Base-by-base conservation (phyloP, 1,140 invertebrate species). In the Oncopeltus fasciatus region DNA sequence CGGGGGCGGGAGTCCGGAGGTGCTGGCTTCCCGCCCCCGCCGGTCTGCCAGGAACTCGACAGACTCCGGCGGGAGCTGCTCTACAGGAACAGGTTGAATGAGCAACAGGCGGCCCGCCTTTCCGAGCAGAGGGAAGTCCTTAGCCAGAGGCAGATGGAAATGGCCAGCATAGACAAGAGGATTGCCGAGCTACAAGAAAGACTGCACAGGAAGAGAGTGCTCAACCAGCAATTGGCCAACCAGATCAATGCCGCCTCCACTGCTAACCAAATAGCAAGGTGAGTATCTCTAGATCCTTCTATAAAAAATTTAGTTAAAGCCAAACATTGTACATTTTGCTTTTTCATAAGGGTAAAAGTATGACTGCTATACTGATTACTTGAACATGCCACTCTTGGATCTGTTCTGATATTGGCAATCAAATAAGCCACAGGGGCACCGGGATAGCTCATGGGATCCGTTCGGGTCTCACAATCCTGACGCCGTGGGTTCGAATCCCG, bases 11-110 rank as follows among this genome's bases (percentile, higher is more conserved):
- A 65, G 70, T 79, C 78, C 64, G 74, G 75, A 61, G 77, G 75
- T 60, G n/a, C n/a, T n/a, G n/a, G n/a, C n/a, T n/a, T n/a, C n/a
- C n/a, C n/a, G n/a, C 78, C 82, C 62, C 80, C 82, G 58, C 81
- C 88, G 12, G 86, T 85, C 1, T 82, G 82, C 27, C 79, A 87
- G 24, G 94, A 97, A 73, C 78, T 96, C 44, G 93, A 96, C 69
- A 95, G 94, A 74, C 80, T 96, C 31, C 76, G 87, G 56, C 74
- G 86, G 57, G 93, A 96, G 76, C 80, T 97, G 61, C 84, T 93
- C 87, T 94, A 94, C 73, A 89, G 92, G 24, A 95, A 95, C 75
- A 95, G 95, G 73, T 76, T 97, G 72, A 94, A 93, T 73, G 88
- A 95, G 71, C 90, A 96, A 71, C 92, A 97, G 74, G 92, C 89